Conservation (phyloP, 2,888 invertebrate species). For the Hirtodrosophila duncani region DNA sequence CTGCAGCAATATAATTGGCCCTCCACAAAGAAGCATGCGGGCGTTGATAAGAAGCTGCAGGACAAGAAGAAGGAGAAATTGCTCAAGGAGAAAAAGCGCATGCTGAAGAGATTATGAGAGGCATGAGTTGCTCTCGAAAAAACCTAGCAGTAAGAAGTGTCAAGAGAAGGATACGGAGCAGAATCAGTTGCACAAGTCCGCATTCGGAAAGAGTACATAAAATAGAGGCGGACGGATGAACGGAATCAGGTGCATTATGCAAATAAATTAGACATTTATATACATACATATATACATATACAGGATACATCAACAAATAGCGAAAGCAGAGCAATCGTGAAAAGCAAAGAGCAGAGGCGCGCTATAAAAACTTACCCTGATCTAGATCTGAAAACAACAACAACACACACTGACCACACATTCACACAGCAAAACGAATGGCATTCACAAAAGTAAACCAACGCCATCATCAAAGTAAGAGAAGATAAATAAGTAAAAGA, state of each 20-base stretch:
- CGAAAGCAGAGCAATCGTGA: constrained; percentile 7
- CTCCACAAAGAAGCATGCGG: constrained; percentile 90
- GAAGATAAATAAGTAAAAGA: constrained; percentile 2
- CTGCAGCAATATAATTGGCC: constrained; percentile 82
- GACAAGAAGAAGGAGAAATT: constrained; percentile 84
- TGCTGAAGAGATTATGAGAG: constrained; percentile 89
- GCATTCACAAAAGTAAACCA: constrained; percentile 1
- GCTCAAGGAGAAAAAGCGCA: constrained; percentile 90
- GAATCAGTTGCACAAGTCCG: not conserved
- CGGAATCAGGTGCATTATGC: not conserved
- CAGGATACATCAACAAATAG: too few relatives aligned
- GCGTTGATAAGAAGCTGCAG: constrained; percentile 84
- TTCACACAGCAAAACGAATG: not conserved
- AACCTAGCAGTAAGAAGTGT: constrained; percentile 3
- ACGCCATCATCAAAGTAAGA: not conserved
- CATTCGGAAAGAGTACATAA: constrained; percentile 5
- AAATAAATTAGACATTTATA: constrained; percentile 4
- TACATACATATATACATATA: constrained; percentile 9
- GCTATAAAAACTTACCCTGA: constrained; percentile 52
- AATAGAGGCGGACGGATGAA: constrained; percentile 5
- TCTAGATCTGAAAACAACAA: constrained; percentile 18
- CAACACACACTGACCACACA: too few relatives aligned
- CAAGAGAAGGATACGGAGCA: constrained; percentile 6
- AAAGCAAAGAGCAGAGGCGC: constrained; percentile 36
- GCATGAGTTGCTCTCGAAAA: too few relatives aligned